A percentile compares a stretch with the other conserved stretches of the same genome.
Conservation (phyloP, 2,113 vertebrate genomes). For the Chamaea fasciata region DNA sequence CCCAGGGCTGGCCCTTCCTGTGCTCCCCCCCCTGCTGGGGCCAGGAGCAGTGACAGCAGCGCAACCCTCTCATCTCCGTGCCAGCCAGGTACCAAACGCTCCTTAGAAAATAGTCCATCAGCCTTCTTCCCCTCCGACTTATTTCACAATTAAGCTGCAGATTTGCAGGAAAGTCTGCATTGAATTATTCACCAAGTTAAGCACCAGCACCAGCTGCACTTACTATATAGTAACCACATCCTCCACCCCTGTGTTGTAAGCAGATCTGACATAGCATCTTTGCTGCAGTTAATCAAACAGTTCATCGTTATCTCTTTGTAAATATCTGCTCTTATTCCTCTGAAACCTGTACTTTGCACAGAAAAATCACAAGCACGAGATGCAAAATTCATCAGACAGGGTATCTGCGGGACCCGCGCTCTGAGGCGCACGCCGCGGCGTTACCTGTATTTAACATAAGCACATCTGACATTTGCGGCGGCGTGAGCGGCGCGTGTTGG, state of each 20-base stretch:
- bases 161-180: conserved; percentile 7
- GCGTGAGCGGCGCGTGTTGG: background rate
- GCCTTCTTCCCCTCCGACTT: background rate
- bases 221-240: background rate
- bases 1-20: background rate
- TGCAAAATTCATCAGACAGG: conserved; percentile 35
- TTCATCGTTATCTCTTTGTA: background rate
- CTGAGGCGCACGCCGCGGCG: background rate
- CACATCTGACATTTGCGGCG: conserved; percentile 23
- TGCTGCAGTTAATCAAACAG: background rate
- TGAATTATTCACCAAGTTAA: background rate
- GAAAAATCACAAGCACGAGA: background rate
- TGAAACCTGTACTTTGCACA: background rate
- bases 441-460: conserved; percentile 37
- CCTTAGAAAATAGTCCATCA: background rate
- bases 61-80: background rate
- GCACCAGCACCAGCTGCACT: background rate
- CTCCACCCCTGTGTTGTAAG: background rate
- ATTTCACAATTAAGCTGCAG: conserved; percentile 20
- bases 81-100: background rate
- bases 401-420: background rate
- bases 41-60: background rate
- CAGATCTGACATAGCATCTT: conserved; percentile 13
- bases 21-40: background rate
- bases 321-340: background rate